phyloP scores from a whole-genome alignment of 1,140 invertebrate genomes.

The Cepaea nemoralis region DNA sequence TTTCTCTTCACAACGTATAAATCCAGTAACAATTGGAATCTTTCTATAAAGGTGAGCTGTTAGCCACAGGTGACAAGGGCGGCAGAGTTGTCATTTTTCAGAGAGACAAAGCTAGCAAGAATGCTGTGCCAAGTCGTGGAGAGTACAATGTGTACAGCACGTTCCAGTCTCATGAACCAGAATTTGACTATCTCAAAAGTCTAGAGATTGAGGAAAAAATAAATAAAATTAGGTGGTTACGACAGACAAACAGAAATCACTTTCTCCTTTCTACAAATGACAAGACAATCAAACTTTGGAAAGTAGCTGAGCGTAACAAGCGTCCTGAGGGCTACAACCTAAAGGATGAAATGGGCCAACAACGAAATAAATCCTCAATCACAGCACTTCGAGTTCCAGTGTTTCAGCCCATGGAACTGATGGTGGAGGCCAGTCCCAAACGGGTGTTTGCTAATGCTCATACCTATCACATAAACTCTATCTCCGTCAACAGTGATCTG shows the following conservation, averaged over 20 bases:
- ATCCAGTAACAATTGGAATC: too few species aligned
- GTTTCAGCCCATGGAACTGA: conserved; percentile 92
- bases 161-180: conserved; percentile 99
- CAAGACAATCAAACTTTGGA: conserved; percentile 87
- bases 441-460: conserved; percentile 99
- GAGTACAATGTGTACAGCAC: conserved; percentile 99
- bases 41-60: conserved; percentile 96
- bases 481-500: conserved; percentile 99
- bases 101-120: conserved; percentile 85
- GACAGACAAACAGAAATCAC: conserved; percentile 96
- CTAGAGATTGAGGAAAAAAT: conserved; percentile 99
- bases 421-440: conserved; percentile 97
- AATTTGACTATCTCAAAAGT: conserved; percentile 99
- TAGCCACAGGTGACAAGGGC: conserved; percentile 99
- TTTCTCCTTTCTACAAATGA: conserved; percentile 99
- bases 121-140: conserved; percentile 88
- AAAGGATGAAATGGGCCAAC: conserved; percentile 90
- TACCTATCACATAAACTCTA: conserved; percentile 99
- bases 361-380: conserved; percentile 86
- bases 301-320: conserved; percentile 93
- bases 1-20: too few species aligned
- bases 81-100: conserved; percentile 99
- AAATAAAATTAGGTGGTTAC: conserved; percentile 99
- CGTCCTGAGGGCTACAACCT: conserved; percentile 91
- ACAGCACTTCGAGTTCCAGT: conserved; percentile 89